Base-by-base conservation (phyloP, 2,113 vertebrate species). In the Vidua macroura region DNA sequence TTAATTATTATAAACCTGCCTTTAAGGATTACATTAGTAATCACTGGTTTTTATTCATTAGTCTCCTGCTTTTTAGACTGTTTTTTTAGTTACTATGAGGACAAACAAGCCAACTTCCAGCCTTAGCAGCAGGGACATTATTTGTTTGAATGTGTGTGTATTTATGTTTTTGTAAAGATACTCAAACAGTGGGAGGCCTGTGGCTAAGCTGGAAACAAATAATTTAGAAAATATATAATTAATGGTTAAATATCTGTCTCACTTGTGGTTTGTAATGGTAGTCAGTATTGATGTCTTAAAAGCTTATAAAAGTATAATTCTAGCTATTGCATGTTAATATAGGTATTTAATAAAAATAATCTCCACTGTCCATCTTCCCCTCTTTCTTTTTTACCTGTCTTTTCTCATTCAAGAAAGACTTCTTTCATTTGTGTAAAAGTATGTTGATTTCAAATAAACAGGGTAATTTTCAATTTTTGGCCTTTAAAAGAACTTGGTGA, bases 71-170 rank as follows among this genome's bases (percentile, higher is more conserved):
- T 95, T 93, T 92, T 62, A 90, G 93, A 92, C 73, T 93, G 62
- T 52, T 96, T 90, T 95, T 94, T 95, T 60, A 85, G 92, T 95
- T 96, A n/a, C 76, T 94, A 4, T 55, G 73, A 93, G 69, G 78
- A 82, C 70, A 96, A 79, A 43, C 5, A 20, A 96, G 83, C 72
- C 77, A 92, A 68, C 15, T 90, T 96, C 91, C 86, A 94, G 12
- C 86, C 95, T 95, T 73, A 86, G 81, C 93, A 85, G 31, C 69
- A 88, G 84, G 89, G 86, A 52, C 55, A 9, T 63, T 90, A 52
- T 95, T 98, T 97, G 86, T 93, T 97, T 96, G 95, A 96, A 95
- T 79, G 37, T 93, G 62, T 60, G 83, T 49, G 17, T 95, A 53
- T 93, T 88, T 94, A 19, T 84, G 30, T 93, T 97, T 97, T 93